These are phyloP conservation scores for Epinephelus fuscoguttatus DNA, from an alignment of 2,113 vertebrate species.

Conservation along the genomic window DNA sequence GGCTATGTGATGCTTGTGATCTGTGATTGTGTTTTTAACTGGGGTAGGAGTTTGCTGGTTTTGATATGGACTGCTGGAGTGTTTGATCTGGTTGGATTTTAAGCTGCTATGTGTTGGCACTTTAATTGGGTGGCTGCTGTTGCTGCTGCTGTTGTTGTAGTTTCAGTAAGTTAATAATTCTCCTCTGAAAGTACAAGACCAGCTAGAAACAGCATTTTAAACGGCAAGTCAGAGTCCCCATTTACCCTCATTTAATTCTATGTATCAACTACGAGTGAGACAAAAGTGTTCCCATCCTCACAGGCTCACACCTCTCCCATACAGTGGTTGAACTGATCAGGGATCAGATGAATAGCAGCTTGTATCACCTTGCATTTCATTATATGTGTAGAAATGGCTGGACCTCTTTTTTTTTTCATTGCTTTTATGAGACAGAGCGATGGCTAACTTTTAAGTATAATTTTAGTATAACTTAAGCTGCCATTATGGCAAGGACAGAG, in stretches of 20 bases:
- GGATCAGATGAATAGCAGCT: neutral
- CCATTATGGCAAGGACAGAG: neutral
- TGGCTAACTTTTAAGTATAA: neutral
- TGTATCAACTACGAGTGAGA: too few relatives aligned
- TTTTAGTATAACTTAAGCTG: neutral
- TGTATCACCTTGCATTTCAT: neutral
- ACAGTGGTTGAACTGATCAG: neutral
- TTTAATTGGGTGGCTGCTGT: constrained; percentile 11
- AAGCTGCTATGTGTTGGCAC: constrained; percentile 6
- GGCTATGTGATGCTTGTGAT: neutral
- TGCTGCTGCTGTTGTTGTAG: neutral
- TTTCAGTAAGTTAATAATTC: neutral
- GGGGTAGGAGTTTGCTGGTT: neutral
- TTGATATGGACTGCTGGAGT: neutral
- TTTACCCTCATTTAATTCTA: neutral
- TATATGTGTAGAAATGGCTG: neutral
- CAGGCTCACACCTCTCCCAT: neutral
- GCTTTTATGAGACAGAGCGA: constrained; percentile 3
- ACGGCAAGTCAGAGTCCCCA: neutral
- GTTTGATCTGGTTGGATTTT: constrained; percentile 1
- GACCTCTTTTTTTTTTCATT: neutral
- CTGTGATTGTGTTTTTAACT: constrained; percentile 7
- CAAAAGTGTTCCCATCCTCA: too few relatives aligned
- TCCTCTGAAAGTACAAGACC: neutral
- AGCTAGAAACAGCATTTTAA: neutral